Evolutionary conservation across 2,888 invertebrate species (phyloP), one percentile per base, ranked within the genome.

Genomic region (Crematogaster levior): DNA sequence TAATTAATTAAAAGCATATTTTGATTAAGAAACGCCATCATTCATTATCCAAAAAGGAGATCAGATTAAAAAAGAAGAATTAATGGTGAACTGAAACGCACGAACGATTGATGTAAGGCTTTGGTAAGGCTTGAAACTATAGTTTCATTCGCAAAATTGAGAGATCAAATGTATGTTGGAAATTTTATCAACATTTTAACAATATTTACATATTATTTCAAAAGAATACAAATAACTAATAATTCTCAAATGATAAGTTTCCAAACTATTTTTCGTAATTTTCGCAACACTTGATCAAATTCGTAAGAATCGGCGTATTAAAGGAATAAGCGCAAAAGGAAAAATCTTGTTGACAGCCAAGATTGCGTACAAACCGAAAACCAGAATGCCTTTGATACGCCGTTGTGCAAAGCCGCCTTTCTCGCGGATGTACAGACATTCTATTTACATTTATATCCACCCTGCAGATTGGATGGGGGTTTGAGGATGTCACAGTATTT

Each of bases 381-480:
- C 77, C 83, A 84, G 79, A 81, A 75, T 81, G 84, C 86, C 89
- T 93, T 93, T 92, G 92, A 91, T 91, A 90, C 89, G 87, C 88
- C 86, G 90, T 92, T 87, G 43, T 65, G 91, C 91, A 88, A 90
- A 92, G 89, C 87, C 90, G 90, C 90, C 92, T 92, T 90, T 91
- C 90, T 90, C 90, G 91, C 89, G 88, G 89, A 90, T 90, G 89
- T 90, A 89, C 90, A 91, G 92, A 91, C 91, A 92, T 93, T 91
- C 92, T 92, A 92, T 93, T 92, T 92, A 92, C 93, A 93, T 93
- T 92, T 92, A 92, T 92, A 93, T 90, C 90, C 91, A 91, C 89
- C 90, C 89, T 88, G 83, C 87, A 86, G 86, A 75, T 87, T 86
- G 90, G 88, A 86, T 85, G 89, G 86, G 89, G 84, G 81, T 85